Evolutionary conservation across 2,113 vertebrate species (phyloP).

Genomic region (Anoplopoma fimbria): DNA sequence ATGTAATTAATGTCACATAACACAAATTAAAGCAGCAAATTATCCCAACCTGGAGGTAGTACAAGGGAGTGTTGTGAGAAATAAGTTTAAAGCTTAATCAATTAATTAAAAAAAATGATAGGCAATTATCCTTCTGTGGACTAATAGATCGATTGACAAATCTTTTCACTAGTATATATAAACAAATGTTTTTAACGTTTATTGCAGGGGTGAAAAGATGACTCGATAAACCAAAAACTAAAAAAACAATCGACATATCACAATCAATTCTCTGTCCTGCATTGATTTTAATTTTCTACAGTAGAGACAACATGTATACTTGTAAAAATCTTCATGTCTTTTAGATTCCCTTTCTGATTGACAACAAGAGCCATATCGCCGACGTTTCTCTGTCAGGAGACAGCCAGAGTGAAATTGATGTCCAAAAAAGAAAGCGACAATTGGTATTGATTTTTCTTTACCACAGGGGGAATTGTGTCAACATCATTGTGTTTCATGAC

Average conservation of each 20-base stretch:
- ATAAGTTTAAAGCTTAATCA: not conserved
- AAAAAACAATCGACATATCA: not conserved
- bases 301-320: not conserved
- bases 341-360: slow-evolving; percentile 1
- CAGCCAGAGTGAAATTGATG: slow-evolving; percentile 34
- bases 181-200: not conserved
- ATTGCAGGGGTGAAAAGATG: too few relatives aligned
- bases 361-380: not conserved
- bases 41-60: accelerated
- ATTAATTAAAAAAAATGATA: not conserved
- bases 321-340: slow-evolving; percentile 2
- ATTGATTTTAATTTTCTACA: not conserved
- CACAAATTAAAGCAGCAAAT: too few relatives aligned
- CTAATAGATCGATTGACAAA: not conserved
- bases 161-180: not conserved
- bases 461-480: slow-evolving; percentile 43
- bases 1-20: too few relatives aligned
- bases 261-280: not conserved
- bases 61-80: not conserved
- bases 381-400: not conserved
- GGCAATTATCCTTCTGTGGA: not conserved
- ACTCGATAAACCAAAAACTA: not conserved
- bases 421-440: slow-evolving; percentile 57
- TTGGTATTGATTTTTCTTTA: slow-evolving; percentile 68
- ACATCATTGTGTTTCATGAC: slow-evolving; percentile 55